Conservation (phyloP, 2,888 invertebrate species). For the Dicranocentrus wangi region DNA sequence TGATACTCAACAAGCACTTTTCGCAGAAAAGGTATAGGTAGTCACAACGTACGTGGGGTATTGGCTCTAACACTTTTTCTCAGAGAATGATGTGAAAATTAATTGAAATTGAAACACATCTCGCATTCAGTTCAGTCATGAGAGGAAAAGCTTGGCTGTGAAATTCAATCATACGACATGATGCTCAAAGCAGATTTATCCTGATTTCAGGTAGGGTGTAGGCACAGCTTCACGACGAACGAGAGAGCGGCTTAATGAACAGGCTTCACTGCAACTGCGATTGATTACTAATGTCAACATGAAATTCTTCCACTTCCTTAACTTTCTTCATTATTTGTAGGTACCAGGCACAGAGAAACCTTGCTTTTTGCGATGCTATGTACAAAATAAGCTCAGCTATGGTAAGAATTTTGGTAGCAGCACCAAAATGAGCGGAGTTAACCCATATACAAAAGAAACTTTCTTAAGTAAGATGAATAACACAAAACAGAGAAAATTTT, state of each 20-base stretch:
- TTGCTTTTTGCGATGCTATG: conserved; percentile 6
- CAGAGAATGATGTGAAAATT: neutral
- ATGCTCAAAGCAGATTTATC: neutral
- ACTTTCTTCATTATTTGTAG: conserved; percentile 8
- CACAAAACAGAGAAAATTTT: neutral
- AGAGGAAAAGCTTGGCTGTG: neutral
- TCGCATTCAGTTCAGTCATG: conserved; percentile 1
- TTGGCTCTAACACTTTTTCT: conserved; percentile 6
- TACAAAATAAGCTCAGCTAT: neutral
- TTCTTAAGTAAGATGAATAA: neutral
- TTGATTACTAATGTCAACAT: conserved; percentile 39
- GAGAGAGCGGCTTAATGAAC: neutral
- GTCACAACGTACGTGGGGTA: neutral
- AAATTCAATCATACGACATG: no score
- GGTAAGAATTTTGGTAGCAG: neutral
- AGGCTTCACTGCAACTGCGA: conserved; percentile 24
- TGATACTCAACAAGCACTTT: no score
- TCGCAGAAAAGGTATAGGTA: no score
- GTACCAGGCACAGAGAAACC: neutral
- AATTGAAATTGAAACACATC: conserved; percentile 14
- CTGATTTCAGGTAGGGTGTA: neutral
- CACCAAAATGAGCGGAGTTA: neutral
- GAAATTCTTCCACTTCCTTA: conserved; percentile 23
- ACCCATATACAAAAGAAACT: conserved; percentile 8
- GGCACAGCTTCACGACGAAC: neutral